A percentile compares a stretch with the other conserved stretches of the same genome.
Evolutionary conservation across 2,888 invertebrate genomes (phyloP).

Genomic region (Idaea dimidiata): DNA sequence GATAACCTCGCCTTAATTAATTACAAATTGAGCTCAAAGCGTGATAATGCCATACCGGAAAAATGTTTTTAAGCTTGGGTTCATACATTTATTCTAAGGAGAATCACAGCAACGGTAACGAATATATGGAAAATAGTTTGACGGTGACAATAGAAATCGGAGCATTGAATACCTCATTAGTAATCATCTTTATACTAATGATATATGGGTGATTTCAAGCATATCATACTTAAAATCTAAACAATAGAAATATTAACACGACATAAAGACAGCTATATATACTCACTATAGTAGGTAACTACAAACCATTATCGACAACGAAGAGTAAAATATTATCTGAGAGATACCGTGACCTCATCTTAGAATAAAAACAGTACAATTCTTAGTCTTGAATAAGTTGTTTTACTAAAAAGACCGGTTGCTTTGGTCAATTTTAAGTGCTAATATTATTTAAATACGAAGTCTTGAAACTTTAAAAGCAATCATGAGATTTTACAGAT

Average conservation of each 20-base stretch:
- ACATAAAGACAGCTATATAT: neutral
- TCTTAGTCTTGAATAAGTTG: constrained; percentile 18
- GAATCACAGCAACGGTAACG: too few relatives aligned
- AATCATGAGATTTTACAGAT: neutral
- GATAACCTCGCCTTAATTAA: too few relatives aligned
- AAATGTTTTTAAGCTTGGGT: too few relatives aligned
- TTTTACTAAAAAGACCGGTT: constrained; percentile 23
- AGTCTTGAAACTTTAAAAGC: neutral
- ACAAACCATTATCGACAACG: neutral
- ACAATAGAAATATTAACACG: neutral
- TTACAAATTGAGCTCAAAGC: too few relatives aligned
- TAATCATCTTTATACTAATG: too few relatives aligned
- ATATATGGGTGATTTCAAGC: too few relatives aligned
- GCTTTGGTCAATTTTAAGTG: neutral
- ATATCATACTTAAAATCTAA: neutral
- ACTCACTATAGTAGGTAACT: neutral
- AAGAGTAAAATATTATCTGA: constrained; percentile 4
- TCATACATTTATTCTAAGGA: too few relatives aligned
- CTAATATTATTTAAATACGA: neutral
- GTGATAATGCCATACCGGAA: too few relatives aligned
- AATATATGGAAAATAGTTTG: too few relatives aligned
- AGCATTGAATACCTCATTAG: too few relatives aligned
- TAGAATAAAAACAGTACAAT: constrained; percentile 6
- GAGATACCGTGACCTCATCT: constrained; percentile 28
- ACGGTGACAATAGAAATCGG: too few relatives aligned